phyloP scores from a whole-genome alignment of 2,797 vertebrate species.

The Paguma larvata region DNA sequence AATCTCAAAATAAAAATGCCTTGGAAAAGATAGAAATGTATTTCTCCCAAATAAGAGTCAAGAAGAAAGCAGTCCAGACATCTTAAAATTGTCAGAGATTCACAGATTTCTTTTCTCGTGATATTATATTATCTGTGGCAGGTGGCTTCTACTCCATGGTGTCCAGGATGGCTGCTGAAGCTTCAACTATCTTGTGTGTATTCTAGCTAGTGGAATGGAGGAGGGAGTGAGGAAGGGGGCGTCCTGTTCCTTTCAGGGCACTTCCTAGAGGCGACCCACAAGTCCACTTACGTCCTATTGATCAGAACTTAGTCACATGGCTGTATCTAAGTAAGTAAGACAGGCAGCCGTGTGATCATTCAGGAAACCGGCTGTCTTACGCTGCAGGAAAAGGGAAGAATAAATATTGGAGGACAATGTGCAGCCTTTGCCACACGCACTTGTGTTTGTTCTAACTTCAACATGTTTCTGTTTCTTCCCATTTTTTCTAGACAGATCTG shows the following conservation, averaged over 20 bases:
- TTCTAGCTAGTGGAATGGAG: not conserved
- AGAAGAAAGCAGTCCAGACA: not conserved
- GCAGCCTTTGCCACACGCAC: not conserved
- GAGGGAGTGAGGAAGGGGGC: not conserved
- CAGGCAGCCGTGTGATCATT: not conserved
- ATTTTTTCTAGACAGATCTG: not conserved
- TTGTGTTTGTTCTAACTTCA: constrained; percentile 18
- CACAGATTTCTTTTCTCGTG: not conserved
- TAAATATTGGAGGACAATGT: not conserved
- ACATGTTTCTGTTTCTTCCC: constrained; percentile 32
- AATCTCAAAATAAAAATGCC: not conserved
- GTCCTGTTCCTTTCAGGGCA: not conserved
- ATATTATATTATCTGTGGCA: not conserved
- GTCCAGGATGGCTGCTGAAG: not conserved
- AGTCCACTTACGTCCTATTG: not conserved
- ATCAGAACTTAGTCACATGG: not conserved
- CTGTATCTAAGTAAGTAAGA: not conserved
- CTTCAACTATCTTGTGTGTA: not conserved
- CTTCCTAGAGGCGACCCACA: not conserved
- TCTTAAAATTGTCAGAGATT: constrained; percentile 13
- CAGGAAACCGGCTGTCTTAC: not conserved
- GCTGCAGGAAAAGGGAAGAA: not conserved
- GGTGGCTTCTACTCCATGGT: not conserved
- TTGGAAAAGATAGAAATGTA: constrained; percentile 3
- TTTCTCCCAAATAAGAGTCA: not conserved